These are phyloP conservation scores for Sarcophaga bullata DNA, from an alignment of 1,140 invertebrate species.

Conservation along the genomic window DNA sequence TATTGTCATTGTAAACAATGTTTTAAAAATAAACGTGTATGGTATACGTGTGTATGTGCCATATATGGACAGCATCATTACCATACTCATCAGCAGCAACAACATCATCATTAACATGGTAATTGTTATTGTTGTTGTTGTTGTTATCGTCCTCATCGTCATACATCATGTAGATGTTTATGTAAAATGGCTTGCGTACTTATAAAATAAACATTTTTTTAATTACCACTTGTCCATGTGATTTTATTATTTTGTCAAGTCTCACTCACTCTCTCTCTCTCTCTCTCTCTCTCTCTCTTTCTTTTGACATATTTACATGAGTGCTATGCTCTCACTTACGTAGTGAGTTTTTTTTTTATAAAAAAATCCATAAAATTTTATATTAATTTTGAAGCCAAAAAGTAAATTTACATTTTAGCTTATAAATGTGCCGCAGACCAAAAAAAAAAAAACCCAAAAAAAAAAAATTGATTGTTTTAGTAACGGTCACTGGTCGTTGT, in stretches of 20 bases:
- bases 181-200: background rate
- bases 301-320: background rate
- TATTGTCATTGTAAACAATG: constrained; percentile 10
- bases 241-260: constrained; percentile 27
- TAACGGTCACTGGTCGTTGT: no score
- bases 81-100: background rate
- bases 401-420: constrained; percentile 1
- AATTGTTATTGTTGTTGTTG: no score
- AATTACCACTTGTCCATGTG: constrained; percentile 26
- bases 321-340: background rate
- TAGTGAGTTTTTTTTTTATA: no score
- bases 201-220: constrained; percentile 18
- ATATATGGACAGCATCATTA: background rate
- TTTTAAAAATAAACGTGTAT: background rate
- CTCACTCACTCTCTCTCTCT: no score
- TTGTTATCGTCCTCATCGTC: background rate
- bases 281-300: no score
- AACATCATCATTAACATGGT: no score
- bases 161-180: constrained; percentile 1
- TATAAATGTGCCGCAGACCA: background rate
- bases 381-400: background rate
- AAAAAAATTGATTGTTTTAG: no score
- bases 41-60: background rate
- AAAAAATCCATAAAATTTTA: background rate
- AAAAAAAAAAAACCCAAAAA: no score